Percentiles rank a stretch among this genome's conserved stretches.
Conservation (phyloP, 2,797 vertebrate species). For the Cossypha dichroa region DNA sequence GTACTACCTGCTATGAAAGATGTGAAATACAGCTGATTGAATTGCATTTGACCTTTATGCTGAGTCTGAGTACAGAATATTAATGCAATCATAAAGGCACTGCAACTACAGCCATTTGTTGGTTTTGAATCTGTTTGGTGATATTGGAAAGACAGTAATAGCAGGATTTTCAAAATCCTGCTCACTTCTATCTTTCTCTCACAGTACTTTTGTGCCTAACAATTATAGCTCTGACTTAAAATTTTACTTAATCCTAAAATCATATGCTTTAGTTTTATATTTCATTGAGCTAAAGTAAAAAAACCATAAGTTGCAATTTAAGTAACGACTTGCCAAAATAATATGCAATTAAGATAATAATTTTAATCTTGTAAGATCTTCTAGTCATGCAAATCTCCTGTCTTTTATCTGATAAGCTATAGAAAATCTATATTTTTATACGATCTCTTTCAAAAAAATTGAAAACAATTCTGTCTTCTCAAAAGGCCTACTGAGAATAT, state of each 20-base stretch:
- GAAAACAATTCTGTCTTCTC: neutral
- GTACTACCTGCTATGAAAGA: neutral
- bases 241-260: neutral
- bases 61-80: neutral
- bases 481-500: neutral
- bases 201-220: neutral
- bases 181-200: neutral
- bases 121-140: neutral
- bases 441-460: neutral
- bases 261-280: neutral
- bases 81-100: neutral
- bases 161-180: neutral
- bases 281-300: neutral
- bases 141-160: neutral
- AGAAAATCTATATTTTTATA: neutral
- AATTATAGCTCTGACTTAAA: neutral
- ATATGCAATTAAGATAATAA: neutral
- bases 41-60: conserved; percentile 24
- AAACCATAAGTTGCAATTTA: rapidly evolving
- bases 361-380: neutral
- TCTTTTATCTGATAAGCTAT: neutral
- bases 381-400: neutral
- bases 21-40: conserved; percentile 14
- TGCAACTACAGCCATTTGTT: neutral
- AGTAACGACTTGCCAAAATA: neutral